A percentile compares a stretch with the other conserved stretches of the same genome.
phyloP scores from a whole-genome alignment of 1,140 invertebrate genomes.

The Calosoma granatense region DNA sequence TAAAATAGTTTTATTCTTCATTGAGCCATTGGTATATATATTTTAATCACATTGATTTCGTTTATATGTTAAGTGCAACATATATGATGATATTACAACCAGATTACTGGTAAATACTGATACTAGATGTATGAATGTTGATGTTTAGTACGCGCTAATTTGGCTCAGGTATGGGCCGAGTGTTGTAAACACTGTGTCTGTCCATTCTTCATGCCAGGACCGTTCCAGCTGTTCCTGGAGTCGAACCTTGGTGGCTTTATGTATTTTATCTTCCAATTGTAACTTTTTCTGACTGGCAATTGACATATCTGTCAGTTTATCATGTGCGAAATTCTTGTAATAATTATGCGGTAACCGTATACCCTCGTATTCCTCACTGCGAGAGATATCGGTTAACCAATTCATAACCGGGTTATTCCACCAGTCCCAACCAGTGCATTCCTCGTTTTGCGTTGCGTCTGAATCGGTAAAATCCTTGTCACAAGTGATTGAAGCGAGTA shows the following conservation, averaged over 20 bases:
- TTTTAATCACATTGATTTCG: too few species aligned
- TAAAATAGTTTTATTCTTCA: too few species aligned
- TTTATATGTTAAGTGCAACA: too few species aligned
- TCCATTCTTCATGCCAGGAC: constrained; percentile 34
- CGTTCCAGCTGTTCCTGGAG: constrained; percentile 31
- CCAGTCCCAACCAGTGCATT: constrained; percentile 37
- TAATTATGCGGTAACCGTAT: constrained; percentile 16
- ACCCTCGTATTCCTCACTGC: constrained; percentile 15
- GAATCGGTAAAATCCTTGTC: constrained; percentile 8
- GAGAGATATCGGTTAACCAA: constrained; percentile 36
- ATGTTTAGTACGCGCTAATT: not conserved
- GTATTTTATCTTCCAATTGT: constrained; percentile 27
- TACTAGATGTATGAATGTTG: too few species aligned
- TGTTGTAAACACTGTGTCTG: constrained; percentile 18
- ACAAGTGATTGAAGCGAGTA: constrained; percentile 26
- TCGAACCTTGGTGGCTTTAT: constrained; percentile 29
- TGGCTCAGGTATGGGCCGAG: not conserved
- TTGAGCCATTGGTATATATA: too few species aligned
- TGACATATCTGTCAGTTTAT: constrained; percentile 19
- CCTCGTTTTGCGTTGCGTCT: constrained; percentile 14
- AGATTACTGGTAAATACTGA: too few species aligned
- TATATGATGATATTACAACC: too few species aligned
- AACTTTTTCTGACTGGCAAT: constrained; percentile 22
- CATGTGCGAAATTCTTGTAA: constrained; percentile 9
- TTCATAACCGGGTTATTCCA: constrained; percentile 38